A percentile compares a stretch with the other conserved stretches of the same genome.
These are phyloP conservation scores for Argopecten irradians DNA, from an alignment of 1,140 invertebrate genomes.

Conservation along the genomic window DNA sequence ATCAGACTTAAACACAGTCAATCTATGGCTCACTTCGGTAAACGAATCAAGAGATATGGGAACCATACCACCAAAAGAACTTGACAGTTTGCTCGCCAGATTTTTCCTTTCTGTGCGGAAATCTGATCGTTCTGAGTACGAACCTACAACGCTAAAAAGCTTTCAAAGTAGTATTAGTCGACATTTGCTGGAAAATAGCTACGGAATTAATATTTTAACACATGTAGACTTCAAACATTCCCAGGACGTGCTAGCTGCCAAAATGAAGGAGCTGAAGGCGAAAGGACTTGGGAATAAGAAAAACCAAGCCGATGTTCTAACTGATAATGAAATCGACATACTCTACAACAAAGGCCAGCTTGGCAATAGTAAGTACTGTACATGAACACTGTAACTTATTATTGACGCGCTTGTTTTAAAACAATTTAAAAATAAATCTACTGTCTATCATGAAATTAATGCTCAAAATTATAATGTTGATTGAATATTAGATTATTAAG, in stretches of 20 bases:
- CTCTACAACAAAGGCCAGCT: too few species aligned
- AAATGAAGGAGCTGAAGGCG: conserved; percentile 15
- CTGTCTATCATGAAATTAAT: too few species aligned
- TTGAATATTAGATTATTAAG: too few species aligned
- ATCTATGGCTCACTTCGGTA: neutral
- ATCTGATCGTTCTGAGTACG: neutral
- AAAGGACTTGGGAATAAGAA: neutral
- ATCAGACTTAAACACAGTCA: neutral
- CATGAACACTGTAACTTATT: too few species aligned
- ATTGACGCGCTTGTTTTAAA: too few species aligned
- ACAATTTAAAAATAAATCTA: too few species aligned
- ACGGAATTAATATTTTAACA: neutral
- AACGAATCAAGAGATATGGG: neutral
- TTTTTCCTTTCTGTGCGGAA: neutral
- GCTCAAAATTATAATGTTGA: too few species aligned
- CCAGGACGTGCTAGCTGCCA: conserved; percentile 13
- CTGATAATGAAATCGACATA: too few species aligned
- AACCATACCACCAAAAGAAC: neutral
- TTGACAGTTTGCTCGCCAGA: neutral
- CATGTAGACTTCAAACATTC: neutral
- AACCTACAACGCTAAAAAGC: neutral
- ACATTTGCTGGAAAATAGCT: conserved; percentile 12
- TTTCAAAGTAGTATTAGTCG: neutral
- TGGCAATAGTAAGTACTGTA: too few species aligned
- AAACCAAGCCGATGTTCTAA: neutral